Evolutionary conservation across 2,888 invertebrate species (phyloP), one percentile per base, ranked within the genome.

Genomic region (Tetanocera ferruginea): DNA sequence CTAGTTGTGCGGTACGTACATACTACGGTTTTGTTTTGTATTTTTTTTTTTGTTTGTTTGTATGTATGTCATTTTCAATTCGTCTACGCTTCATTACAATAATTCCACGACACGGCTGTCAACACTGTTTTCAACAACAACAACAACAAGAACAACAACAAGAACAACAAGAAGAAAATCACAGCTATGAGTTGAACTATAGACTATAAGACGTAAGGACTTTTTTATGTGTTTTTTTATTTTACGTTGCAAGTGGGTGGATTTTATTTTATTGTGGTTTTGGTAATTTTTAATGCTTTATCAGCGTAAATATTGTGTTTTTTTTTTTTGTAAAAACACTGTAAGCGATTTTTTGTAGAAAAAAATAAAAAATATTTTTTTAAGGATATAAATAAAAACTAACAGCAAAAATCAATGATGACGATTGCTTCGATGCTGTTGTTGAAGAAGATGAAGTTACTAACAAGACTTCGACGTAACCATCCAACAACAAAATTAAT

Each of bases 41-140:
- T 43, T 49, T 23, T 49, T 25, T 19, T 23, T 1, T 49, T n/a
- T 25, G 23, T 37, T 17, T 77, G 64, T 43, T n/a, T 43, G 34
- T 66, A 28, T 28, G 67, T 64, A 75, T 81, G 86, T 86, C 87
- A 83, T 82, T 84, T 86, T 83, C 82, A 83, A 85, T 85, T 85
- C 84, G 84, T 83, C 81, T 83, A 87, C 88, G 87, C 87, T 87
- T 88, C 88, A 88, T 88, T 87, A 86, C 84, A 87, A 86, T 85
- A 86, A 87, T 85, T 84, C 86, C 84, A 81, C 83, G 84, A 67
- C 52, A 55, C 64, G n/a, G 31, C 67, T 49, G 79, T 76, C 79
- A 78, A 79, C 80, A 79, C 76, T 64, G 37, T 37, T 69, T 31
- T 3, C 60, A 64, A 62, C 77, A 71, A 69, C 4, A 67, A 28